Conservation (phyloP, 1,140 invertebrate species). For the Drosophila jambulina region DNA sequence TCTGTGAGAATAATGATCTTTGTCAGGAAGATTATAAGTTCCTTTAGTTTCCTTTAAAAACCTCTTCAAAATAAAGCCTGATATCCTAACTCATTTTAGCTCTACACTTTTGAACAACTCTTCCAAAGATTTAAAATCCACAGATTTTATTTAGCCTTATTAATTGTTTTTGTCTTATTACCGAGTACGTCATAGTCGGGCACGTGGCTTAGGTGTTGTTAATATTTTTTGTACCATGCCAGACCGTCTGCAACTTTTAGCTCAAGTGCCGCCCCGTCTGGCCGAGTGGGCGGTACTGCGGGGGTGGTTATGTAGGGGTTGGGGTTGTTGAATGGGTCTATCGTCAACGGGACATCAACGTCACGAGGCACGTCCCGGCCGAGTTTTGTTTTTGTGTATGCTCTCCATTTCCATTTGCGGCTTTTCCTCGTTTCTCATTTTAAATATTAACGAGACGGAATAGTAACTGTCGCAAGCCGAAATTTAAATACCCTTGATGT, state of each 20-base stretch:
- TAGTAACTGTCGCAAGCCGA: background rate
- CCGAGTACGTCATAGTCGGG: slow-evolving; percentile 5
- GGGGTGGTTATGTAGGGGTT: slow-evolving; percentile 13
- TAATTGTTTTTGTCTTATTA: background rate
- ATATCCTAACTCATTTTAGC: no score
- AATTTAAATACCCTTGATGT: background rate
- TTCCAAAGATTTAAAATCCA: background rate
- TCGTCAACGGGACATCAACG: slow-evolving; percentile 49
- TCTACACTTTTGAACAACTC: fast-evolving
- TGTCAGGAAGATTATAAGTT: background rate
- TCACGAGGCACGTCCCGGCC: slow-evolving; percentile 38
- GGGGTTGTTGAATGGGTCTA: slow-evolving; percentile 19
- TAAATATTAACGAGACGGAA: slow-evolving; percentile 59
- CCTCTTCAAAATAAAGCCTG: background rate
- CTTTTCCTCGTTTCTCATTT: slow-evolving; percentile 54
- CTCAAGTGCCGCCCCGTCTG: slow-evolving; percentile 69
- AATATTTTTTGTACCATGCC: slow-evolving; percentile 29
- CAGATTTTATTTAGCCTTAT: background rate
- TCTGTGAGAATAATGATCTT: background rate
- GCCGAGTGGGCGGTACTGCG: slow-evolving; percentile 19
- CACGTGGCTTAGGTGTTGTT: slow-evolving; percentile 5
- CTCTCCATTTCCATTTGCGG: slow-evolving; percentile 44
- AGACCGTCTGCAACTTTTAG: slow-evolving; percentile 66
- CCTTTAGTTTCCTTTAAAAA: background rate
- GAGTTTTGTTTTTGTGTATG: slow-evolving; percentile 25